A percentile compares a stretch with the other conserved stretches of the same genome.
Evolutionary conservation across 2,797 vertebrate species (phyloP).

Genomic region (Acridotheres tristis): DNA sequence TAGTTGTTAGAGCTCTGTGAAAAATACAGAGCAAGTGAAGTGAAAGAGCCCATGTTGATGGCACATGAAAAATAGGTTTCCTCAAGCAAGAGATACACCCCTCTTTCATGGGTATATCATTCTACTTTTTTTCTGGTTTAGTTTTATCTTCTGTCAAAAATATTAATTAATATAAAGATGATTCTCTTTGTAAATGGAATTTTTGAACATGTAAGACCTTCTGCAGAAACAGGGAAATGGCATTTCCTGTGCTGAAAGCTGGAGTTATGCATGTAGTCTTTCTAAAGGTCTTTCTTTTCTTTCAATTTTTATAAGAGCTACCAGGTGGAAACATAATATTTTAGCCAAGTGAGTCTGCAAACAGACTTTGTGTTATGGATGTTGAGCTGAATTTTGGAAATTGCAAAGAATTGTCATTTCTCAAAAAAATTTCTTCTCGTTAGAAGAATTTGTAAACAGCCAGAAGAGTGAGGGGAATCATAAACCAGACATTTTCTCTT

Average conservation of each 20-base stretch:
- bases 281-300: background rate
- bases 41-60: conserved; percentile 6
- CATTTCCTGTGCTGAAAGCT: background rate
- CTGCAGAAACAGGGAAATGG: background rate
- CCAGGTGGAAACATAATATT: background rate
- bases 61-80: conserved; percentile 20
- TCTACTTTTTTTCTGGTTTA: background rate
- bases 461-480: background rate
- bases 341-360: background rate
- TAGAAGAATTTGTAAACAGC: background rate
- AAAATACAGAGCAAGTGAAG: conserved; percentile 39
- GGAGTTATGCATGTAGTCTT: background rate
- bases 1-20: conserved; percentile 1
- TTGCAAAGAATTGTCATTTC: background rate
- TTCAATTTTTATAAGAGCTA: background rate
- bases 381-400: background rate
- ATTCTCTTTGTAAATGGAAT: background rate
- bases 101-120: background rate
- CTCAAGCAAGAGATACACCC: background rate
- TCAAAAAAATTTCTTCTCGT: background rate
- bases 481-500: background rate
- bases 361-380: background rate
- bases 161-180: background rate
- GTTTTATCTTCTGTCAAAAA: background rate
- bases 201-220: background rate